Base-by-base conservation (phyloP, 2,797 vertebrate genomes). In the Xiphorhynchus erythropygius region DNA sequence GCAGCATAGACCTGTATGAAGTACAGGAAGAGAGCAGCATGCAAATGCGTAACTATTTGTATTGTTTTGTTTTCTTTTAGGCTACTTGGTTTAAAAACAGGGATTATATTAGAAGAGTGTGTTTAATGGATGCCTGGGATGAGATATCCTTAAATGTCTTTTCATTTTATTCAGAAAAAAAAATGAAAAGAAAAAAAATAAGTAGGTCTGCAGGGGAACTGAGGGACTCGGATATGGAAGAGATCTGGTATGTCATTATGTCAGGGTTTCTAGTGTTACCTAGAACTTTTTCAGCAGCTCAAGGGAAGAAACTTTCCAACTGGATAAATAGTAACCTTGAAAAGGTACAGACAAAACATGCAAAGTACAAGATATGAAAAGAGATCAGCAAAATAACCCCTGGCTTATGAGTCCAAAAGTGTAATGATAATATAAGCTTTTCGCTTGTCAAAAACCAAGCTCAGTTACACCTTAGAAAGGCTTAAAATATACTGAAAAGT, bases 301-400 rank as follows among this genome's bases (percentile, higher is more conserved):
- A 90, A 80, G 94, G 91, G 89, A 91, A 96, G 73, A 94, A 94
- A 96, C 73, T 86, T 94, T 95, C 87, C 82, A 71, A 57, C 49
- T 65, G 69, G 65, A 91, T 95, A 94, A 97, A 91, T 94, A 95
- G 80, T 77, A 95, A 94, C 91, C 76, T 94, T 28, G 1, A 75
- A 94, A 92, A 96, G 35, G 82, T 85, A 85, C 49, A 94, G 46
- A 46, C 18, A 77, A 95, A 87, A 91, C 84, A 90, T 9, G 13
- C 44, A 10, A 92, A 65, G 24, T 75, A 57, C 47, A 90, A 93
- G 49, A 91, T 64, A 89, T 55, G 76, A 95, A 92, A 91, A 81
- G 87, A 94, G 79, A 96, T 86, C 84, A 75, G 69, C 69, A 95
- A 94, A 95, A 96, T 93, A 94, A 86, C 79, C 84, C 35, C 79